These are phyloP conservation scores for Liposcelis brunnea DNA, from an alignment of 2,888 invertebrate genomes.

Conservation along the genomic window DNA sequence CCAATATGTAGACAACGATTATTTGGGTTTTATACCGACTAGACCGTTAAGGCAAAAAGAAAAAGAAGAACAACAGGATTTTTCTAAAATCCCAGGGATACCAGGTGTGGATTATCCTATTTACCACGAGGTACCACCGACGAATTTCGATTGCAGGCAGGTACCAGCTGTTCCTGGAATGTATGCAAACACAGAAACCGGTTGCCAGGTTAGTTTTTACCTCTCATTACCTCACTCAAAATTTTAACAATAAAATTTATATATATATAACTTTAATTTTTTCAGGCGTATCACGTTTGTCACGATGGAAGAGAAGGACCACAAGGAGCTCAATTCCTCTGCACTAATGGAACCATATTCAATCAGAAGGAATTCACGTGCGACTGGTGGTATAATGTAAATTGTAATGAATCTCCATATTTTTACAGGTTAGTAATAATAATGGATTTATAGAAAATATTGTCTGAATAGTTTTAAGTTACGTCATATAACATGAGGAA, in stretches of 20 bases:
- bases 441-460: too few relatives aligned
- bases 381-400: constrained; percentile 86
- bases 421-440: constrained; percentile 38
- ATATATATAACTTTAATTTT: too few relatives aligned
- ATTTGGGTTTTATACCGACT: too few relatives aligned
- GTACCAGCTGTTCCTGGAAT: constrained; percentile 71
- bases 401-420: constrained; percentile 55
- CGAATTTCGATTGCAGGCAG: constrained; percentile 58
- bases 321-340: constrained; percentile 66
- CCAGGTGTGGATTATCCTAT: constrained; percentile 70
- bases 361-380: constrained; percentile 73
- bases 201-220: constrained; percentile 62
- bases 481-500: too few relatives aligned
- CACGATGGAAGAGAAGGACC: constrained; percentile 63
- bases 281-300: constrained; percentile 70
- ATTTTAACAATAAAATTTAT: background rate
- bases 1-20: too few relatives aligned
- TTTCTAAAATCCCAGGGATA: constrained; percentile 61
- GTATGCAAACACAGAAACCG: constrained; percentile 80
- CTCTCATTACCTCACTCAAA: too few relatives aligned
- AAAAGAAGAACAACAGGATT: constrained; percentile 51
- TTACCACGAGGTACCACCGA: constrained; percentile 58
- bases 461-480: too few relatives aligned
- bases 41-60: constrained; percentile 25
- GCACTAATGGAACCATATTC: constrained; percentile 73